Base-by-base conservation (phyloP, 37 sponge, comb jelly and placozoan species). In the Trichoplax adhaerens region DNA sequence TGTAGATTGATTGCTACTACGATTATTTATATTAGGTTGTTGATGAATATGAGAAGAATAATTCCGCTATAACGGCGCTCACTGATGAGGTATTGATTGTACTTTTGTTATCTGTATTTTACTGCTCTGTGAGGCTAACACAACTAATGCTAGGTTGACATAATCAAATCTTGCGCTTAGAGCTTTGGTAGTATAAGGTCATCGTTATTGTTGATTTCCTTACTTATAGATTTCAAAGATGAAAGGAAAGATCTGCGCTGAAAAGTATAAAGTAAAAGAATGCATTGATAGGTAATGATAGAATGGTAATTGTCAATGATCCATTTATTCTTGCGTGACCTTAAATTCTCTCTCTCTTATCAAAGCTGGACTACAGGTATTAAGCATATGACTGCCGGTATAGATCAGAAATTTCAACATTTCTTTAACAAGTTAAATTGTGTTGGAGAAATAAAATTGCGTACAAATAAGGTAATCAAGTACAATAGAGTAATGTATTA, bases 371-470 rank as follows among this genome's bases (percentile, higher is more conserved):
- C 54, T 83, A 91, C n/a, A n/a, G n/a, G n/a, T 12, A 79, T 96
- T 54, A 83, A 77, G 57, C 65, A 80, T 54, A 79, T 88, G 49
- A 60, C 88, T 0, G 81, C 67, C 3, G 52, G 76, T 69, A 76
- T 96, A 47, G 86, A 78, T 72, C 77, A 65, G 1, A 81, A 80
- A 56, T 96, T 88, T 62, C 58, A 81, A 55, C 2, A 58, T 12
- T 96, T 80, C 71, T 96, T 96, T 80, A 73, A 72, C 2, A 73
- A 80, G 50, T 85, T 96, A 82, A 72, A 68, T 3, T 91, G 93
- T 82, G 84, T 84, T 57, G 93, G 98, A 7, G 85, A 91, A 65
- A 92, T 96, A 1, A 69, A 55, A 1, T 78, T 96, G 53, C 66
- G 75, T 0, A 81, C 82, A 12, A 60, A 91, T 64, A 79, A 80